Evolutionary conservation across 2,113 vertebrate species (phyloP).

Genomic region (Percopsis transmontana): DNA sequence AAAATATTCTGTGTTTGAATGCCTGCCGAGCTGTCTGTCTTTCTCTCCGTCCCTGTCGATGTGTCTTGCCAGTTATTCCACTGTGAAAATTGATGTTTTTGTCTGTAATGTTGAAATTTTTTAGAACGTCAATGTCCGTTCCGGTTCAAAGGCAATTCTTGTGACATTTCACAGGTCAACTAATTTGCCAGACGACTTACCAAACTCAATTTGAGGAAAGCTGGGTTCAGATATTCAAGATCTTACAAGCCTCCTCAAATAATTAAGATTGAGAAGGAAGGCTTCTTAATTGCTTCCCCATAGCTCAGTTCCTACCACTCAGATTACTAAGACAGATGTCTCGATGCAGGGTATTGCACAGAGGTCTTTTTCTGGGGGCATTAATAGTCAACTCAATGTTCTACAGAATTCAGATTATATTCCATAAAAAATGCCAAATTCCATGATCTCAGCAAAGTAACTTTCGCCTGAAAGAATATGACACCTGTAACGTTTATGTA

Average conservation of each 20-base stretch:
- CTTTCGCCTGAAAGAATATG: too few species aligned
- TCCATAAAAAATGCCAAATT: too few species aligned
- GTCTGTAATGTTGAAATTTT: neutral
- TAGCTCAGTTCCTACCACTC: slow-evolving; percentile 20
- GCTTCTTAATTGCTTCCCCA: slow-evolving; percentile 50
- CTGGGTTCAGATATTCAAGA: slow-evolving; percentile 38
- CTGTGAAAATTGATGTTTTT: slow-evolving; percentile 17
- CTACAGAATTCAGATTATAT: neutral
- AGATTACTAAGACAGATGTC: slow-evolving; percentile 25
- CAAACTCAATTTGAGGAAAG: slow-evolving; percentile 44
- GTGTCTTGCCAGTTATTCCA: slow-evolving; percentile 6
- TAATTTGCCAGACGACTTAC: slow-evolving; percentile 41
- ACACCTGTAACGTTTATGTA: too few species aligned
- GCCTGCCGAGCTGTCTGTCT: slow-evolving; percentile 15
- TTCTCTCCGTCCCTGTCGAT: neutral
- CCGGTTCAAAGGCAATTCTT: slow-evolving; percentile 14
- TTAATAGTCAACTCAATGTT: neutral
- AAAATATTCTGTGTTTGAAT: slow-evolving; percentile 29
- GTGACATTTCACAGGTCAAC: slow-evolving; percentile 28
- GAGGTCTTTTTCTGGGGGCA: slow-evolving; percentile 23
- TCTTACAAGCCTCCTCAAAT: slow-evolving; percentile 50
- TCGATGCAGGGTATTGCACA: neutral
- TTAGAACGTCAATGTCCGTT: neutral
- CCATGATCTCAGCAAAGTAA: too few species aligned
- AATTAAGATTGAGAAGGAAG: slow-evolving; percentile 51